Conservation (phyloP, 2,113 vertebrate genomes). For the Notechis scutatus region DNA sequence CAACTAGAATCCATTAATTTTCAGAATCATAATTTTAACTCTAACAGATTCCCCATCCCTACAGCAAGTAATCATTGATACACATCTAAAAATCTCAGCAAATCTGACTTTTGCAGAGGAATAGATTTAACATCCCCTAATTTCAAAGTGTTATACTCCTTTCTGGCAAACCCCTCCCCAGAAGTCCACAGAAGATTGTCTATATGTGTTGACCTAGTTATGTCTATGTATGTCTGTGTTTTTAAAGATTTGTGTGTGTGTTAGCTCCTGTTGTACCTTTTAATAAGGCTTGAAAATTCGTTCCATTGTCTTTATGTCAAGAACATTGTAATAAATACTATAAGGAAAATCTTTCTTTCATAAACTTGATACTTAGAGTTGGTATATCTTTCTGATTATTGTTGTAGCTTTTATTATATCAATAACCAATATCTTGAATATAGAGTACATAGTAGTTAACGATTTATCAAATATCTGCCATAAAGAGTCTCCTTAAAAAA, state of each 20-base stretch:
- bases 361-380: background rate
- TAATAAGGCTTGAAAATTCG: background rate
- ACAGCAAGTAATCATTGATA: background rate
- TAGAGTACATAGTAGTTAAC: background rate
- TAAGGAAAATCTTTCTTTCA: constrained; percentile 29
- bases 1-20: background rate
- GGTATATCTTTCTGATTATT: background rate
- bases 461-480: background rate
- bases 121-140: background rate
- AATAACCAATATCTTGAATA: constrained; percentile 1
- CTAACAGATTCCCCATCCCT: background rate
- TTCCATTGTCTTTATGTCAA: background rate
- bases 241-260: constrained; percentile 22
- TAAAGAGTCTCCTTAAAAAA: background rate
- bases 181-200: background rate
- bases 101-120: background rate
- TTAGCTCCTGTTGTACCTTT: constrained; percentile 4
- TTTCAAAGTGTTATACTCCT: background rate
- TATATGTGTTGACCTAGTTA: background rate
- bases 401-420: background rate
- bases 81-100: background rate
- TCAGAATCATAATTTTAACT: background rate
- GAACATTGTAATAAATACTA: background rate
- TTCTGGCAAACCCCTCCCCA: background rate
- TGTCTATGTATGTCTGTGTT: background rate